Base-by-base conservation (phyloP, 2,888 invertebrate species). In the Tholera decimalis region DNA sequence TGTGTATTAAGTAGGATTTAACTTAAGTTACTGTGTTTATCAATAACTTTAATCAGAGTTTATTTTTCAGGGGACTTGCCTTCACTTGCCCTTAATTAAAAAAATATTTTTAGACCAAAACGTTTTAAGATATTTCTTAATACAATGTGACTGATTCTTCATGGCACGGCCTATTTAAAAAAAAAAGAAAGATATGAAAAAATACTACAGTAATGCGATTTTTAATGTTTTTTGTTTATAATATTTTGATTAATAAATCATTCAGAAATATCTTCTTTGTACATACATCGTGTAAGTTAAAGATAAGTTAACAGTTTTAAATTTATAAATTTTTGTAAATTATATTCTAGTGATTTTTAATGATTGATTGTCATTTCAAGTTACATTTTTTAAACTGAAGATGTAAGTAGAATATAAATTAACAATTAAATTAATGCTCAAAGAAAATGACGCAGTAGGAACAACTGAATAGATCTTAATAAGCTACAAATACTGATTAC, bases 401-500 rank as follows among this genome's bases (percentile, higher is more conserved):
- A 70, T 67, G 55, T 67, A 64, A 68, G 37, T 68, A 73, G 54
- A 77, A 57, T 68, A 71, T 51, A 71, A 68, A 66, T 77, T 72
- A 63, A 72, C 69, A 73, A 76, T 15, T 76, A 65, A 54, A 76
- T 50, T 77, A 62, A 71, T 75, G 66, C 37, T 83, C 78, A 81
- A 79, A 77, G 58, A 82, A 79, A 79, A 66, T 79, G 72, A 80
- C 67, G 65, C 75, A 83, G 85, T 94, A 95, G 94, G 94, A 95
- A 95, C 94, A 91, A 92, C 81, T 85, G 88, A 84, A 88, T 51
- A 90, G 86, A 88, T 82, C 93, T 94, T 93, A 94, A 71, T 49
- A 66, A 47, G 62, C 91, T 93, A 94, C 83, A 85, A 93, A 94
- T 94, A 94, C 93, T 94, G 93, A 92, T n/a, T 92, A 91, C 83